Conservation (phyloP, 2,888 invertebrate species). For the Melinaea marsaeus region DNA sequence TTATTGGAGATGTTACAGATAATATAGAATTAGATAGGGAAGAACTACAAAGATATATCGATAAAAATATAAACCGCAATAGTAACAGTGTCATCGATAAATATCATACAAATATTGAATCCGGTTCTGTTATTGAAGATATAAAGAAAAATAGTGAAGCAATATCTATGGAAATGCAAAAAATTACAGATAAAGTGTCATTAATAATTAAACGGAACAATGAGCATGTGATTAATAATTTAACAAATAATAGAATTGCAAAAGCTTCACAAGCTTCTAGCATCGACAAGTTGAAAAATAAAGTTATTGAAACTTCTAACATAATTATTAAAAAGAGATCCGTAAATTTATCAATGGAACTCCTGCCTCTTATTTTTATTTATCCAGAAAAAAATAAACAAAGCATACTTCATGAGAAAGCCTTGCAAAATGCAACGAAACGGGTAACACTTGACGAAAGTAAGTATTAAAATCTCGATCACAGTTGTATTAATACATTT, state of each 20-base stretch:
- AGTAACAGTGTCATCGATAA: too few species aligned
- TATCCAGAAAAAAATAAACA: conserved; percentile 10
- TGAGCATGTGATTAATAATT: too few species aligned
- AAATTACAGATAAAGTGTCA: too few species aligned
- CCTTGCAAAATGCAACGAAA: conserved; percentile 11
- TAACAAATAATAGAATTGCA: too few species aligned
- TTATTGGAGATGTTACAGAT: neutral
- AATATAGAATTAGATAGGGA: neutral
- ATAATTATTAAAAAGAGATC: conserved; percentile 12
- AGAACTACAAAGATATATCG: neutral
- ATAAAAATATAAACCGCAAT: neutral
- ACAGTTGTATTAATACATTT: neutral
- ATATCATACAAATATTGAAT: too few species aligned
- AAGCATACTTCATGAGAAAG: neutral
- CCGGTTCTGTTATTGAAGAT: too few species aligned
- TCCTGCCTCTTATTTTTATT: conserved; percentile 20
- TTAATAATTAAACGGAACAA: too few species aligned
- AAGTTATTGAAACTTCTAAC: neutral
- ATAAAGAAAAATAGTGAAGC: conserved; percentile 1
- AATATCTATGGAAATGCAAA: neutral
- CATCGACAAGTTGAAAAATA: neutral
- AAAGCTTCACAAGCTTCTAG: too few species aligned
- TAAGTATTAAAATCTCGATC: conserved; percentile 8
- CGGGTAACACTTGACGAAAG: neutral
- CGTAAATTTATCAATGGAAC: conserved; percentile 17